Evolutionary conservation across 37 sponge, comb jelly and placozoan species (phyloP).

Genomic region (Bolinopsis microptera): DNA sequence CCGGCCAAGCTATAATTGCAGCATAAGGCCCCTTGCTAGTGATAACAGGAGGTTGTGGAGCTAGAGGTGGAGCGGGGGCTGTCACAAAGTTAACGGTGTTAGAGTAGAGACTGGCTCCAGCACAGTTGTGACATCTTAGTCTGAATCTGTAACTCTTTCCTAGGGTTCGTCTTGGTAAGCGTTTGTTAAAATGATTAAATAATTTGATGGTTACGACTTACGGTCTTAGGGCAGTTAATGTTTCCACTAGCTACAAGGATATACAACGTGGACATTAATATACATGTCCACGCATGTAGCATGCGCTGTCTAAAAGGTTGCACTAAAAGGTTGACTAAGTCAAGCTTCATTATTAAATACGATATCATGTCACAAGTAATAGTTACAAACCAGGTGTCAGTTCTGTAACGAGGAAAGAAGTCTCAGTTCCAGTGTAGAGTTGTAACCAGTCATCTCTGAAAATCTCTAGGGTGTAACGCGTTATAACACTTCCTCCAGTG

Average conservation of each 20-base stretch:
- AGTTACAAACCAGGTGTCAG: background rate
- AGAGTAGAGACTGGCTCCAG: slow-evolving; percentile 28
- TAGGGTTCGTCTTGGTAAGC: background rate
- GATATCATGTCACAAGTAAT: too few species aligned
- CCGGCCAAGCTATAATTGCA: background rate
- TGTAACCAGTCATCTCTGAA: slow-evolving; percentile 10
- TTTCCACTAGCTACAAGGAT: background rate
- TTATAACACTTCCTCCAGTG: background rate
- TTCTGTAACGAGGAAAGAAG: background rate
- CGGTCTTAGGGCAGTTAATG: background rate
- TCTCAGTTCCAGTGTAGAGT: background rate
- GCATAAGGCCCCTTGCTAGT: slow-evolving; percentile 24
- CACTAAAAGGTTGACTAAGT: background rate
- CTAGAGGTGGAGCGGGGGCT: background rate
- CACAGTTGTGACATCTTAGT: slow-evolving; percentile 1
- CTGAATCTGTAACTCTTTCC: slow-evolving; percentile 14
- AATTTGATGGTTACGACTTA: background rate
- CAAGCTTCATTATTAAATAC: background rate
- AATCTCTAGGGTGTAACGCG: slow-evolving; percentile 7
- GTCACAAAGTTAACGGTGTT: background rate
- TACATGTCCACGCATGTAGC: too few species aligned
- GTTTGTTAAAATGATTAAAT: background rate
- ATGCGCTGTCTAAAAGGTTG: too few species aligned
- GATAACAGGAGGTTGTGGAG: background rate
- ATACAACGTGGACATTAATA: too few species aligned